Conservation (phyloP, 2,113 vertebrate genomes). For the Arvicanthis niloticus region DNA sequence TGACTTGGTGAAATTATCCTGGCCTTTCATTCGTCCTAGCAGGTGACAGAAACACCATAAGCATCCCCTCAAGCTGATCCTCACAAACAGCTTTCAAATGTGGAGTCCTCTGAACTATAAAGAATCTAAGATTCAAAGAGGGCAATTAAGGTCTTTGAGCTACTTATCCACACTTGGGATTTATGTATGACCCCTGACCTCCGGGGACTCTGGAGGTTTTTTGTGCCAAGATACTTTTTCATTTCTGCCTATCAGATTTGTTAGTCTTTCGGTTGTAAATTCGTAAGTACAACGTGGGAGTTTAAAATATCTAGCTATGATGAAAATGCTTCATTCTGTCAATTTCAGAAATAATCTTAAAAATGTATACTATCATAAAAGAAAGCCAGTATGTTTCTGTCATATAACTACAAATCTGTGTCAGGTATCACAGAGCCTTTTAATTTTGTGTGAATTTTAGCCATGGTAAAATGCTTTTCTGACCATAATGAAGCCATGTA, state of each 20-base stretch:
- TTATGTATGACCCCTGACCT: background rate
- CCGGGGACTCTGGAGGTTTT: background rate
- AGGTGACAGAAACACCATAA: background rate
- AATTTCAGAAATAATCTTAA: background rate
- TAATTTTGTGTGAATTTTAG: background rate
- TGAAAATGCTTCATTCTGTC: background rate
- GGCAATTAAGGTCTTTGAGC: background rate
- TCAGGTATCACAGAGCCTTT: background rate
- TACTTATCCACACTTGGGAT: background rate
- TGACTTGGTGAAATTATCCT: background rate
- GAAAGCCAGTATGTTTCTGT: background rate
- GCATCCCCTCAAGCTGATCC: background rate
- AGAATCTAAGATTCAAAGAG: background rate
- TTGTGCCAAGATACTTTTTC: background rate
- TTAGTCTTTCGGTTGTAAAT: background rate
- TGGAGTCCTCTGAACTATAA: background rate
- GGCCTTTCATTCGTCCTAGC: background rate
- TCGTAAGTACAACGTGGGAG: background rate
- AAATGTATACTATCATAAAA: background rate
- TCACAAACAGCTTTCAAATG: background rate
- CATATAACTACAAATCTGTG: background rate
- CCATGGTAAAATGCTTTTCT: background rate
- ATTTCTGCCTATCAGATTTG: background rate
- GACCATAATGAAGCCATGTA: background rate
- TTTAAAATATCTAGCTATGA: background rate